These are phyloP conservation scores for Sylvietta virens DNA, from an alignment of 2,113 vertebrate genomes.

Conservation along the genomic window DNA sequence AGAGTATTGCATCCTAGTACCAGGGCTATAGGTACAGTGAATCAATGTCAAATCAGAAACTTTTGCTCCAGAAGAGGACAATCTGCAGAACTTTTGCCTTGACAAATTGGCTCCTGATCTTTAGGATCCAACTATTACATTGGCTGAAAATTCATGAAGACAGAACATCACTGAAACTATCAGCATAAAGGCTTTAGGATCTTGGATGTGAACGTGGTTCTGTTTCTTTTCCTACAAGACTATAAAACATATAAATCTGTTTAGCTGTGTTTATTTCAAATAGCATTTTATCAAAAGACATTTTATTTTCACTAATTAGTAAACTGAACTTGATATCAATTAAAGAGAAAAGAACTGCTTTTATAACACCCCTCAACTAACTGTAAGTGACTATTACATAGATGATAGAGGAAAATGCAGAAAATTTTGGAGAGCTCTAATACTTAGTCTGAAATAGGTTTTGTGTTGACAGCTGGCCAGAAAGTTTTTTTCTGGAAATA, in stretches of 20 bases:
- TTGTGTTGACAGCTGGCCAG: background rate
- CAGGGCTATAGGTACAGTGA: fast-evolving
- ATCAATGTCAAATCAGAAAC: background rate
- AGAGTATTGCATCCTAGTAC: background rate
- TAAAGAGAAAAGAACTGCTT: background rate
- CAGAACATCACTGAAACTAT: background rate
- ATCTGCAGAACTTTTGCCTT: background rate
- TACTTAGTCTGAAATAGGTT: background rate
- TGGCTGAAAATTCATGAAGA: background rate
- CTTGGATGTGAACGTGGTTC: fast-evolving
- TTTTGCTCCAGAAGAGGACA: background rate
- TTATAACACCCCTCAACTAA: background rate
- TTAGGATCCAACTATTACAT: background rate
- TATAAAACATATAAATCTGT: background rate
- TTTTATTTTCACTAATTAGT: background rate
- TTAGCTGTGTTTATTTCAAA: background rate
- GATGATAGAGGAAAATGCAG: background rate
- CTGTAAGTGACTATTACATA: background rate
- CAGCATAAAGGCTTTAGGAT: background rate
- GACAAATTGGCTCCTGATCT: background rate
- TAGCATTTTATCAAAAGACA: background rate
- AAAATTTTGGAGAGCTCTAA: background rate
- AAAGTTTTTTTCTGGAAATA: background rate
- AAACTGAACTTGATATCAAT: background rate
- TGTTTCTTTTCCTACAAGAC: background rate